Conservation (phyloP, 2,113 vertebrate species). For the Platanista minor region DNA sequence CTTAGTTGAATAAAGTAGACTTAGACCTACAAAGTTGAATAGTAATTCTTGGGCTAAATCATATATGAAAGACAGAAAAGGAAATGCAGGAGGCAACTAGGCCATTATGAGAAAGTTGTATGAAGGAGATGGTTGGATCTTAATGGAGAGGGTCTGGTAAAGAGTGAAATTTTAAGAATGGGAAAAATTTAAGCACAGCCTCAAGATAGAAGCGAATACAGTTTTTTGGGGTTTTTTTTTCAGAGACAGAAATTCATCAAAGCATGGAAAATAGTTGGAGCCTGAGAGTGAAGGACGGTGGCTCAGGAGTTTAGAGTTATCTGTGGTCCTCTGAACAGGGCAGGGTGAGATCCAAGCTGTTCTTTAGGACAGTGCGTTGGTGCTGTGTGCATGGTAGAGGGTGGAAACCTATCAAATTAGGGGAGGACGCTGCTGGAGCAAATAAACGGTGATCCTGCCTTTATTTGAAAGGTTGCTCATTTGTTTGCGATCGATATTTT, state of each 20-base stretch:
- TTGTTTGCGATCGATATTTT: neutral
- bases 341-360: neutral
- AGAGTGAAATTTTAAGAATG: neutral
- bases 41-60: neutral
- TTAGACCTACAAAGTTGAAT: neutral
- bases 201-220: neutral
- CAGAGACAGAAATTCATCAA: neutral
- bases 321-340: neutral
- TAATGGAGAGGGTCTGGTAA: neutral
- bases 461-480: neutral
- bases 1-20: too few relatives aligned
- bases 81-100: neutral
- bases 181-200: neutral
- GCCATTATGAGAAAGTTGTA: neutral
- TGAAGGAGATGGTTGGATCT: neutral
- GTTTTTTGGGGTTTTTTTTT: neutral
- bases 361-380: neutral
- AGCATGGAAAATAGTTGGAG: neutral
- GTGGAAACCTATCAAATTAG: neutral
- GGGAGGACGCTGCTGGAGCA: neutral
- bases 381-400: fast-evolving
- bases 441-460: neutral
- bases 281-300: neutral
- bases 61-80: neutral
- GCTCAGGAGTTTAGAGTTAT: neutral